Percentiles rank a stretch among this genome's conserved stretches.
Conservation (phyloP, 2,888 invertebrate genomes). For the Xanthorhoe spadicearia region DNA sequence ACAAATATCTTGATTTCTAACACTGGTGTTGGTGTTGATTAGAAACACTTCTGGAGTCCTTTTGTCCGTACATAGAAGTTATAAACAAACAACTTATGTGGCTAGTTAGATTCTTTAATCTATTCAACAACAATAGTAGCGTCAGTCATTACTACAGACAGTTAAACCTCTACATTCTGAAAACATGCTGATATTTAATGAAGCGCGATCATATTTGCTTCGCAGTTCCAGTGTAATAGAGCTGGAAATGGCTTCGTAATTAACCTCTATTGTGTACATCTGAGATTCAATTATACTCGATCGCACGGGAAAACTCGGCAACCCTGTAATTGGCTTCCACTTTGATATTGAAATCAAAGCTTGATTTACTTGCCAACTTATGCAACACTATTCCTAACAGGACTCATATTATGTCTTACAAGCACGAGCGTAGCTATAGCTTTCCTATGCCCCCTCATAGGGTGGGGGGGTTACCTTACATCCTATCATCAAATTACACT, state of each 20-base stretch:
- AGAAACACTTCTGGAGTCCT: background rate
- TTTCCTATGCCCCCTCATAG: too few relatives aligned
- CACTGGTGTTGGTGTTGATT: background rate
- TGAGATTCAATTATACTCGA: constrained; percentile 36
- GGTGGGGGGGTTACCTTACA: too few relatives aligned
- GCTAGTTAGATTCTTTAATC: background rate
- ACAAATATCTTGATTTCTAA: background rate
- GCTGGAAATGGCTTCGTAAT: constrained; percentile 33
- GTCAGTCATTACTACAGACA: too few relatives aligned
- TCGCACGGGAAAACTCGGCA: constrained; percentile 9
- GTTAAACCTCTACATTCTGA: too few relatives aligned
- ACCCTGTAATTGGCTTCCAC: constrained; percentile 8
- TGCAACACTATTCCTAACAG: too few relatives aligned
- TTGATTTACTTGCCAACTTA: too few relatives aligned
- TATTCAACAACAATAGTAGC: background rate
- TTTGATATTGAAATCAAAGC: constrained; percentile 9
- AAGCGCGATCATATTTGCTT: constrained; percentile 3
- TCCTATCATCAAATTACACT: too few relatives aligned
- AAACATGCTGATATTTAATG: too few relatives aligned
- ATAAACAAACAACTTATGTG: too few relatives aligned
- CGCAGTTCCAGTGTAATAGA: constrained; percentile 24
- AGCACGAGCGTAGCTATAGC: too few relatives aligned
- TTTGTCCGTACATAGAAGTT: background rate
- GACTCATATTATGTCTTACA: too few relatives aligned
- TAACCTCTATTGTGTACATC: constrained; percentile 38